Conservation (phyloP, 2,888 invertebrate genomes). For the Scaeva pyrastri region DNA sequence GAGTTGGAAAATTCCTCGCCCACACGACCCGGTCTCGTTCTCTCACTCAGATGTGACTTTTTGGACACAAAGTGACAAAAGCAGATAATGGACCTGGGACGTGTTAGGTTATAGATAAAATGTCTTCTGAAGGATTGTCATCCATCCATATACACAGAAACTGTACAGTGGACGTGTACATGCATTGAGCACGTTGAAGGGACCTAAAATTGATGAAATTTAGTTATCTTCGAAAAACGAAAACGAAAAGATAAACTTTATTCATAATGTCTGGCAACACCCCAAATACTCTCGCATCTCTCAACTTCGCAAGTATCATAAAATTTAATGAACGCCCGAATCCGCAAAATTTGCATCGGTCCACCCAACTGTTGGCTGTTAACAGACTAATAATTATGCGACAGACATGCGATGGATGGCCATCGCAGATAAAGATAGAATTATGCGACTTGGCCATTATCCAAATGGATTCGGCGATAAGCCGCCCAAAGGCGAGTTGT, state of each 20-base stretch:
- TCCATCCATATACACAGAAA: not conserved
- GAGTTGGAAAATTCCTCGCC: conserved; percentile 16
- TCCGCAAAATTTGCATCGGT: conserved; percentile 17
- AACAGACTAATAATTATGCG: conserved; percentile 57
- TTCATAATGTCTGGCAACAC: conserved; percentile 28
- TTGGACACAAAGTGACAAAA: conserved; percentile 47
- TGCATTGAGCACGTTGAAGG: conserved; percentile 11
- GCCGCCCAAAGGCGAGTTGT: conserved; percentile 20
- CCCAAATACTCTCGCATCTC: conserved; percentile 13
- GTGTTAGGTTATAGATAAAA: conserved; percentile 62
- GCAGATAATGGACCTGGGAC: conserved; percentile 62
- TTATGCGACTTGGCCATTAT: conserved; percentile 59
- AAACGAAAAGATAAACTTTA: conserved; percentile 24
- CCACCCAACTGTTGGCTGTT: conserved; percentile 38
- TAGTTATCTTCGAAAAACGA: conserved; percentile 22
- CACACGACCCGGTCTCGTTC: not conserved
- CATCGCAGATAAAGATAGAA: conserved; percentile 33
- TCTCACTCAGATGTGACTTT: conserved; percentile 26
- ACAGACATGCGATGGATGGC: conserved; percentile 40
- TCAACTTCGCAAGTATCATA: conserved; percentile 33
- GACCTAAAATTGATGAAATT: conserved; percentile 41
- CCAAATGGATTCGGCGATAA: conserved; percentile 61
- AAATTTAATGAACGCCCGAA: conserved; percentile 35
- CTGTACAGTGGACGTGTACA: conserved; percentile 17
- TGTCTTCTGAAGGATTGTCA: conserved; percentile 34